These are phyloP conservation scores for Hapalemur alaotrensis DNA, from an alignment of 2,797 vertebrate genomes.

Conservation along the genomic window DNA sequence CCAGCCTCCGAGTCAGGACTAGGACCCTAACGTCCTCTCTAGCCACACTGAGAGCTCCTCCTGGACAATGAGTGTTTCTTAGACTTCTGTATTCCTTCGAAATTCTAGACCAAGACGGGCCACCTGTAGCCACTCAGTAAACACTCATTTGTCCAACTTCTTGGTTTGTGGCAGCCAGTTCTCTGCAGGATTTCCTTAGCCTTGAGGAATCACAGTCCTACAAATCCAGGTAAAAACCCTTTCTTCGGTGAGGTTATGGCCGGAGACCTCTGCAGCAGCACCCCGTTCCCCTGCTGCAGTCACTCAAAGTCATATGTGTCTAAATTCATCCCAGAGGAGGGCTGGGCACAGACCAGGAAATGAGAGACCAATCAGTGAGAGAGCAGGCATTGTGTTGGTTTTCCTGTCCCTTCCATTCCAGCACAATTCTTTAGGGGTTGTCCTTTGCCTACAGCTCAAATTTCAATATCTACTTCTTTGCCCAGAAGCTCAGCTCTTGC, in stretches of 20 bases:
- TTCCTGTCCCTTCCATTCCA: background rate
- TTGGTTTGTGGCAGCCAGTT: background rate
- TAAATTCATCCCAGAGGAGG: background rate
- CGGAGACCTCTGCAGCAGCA: background rate
- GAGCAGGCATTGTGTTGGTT: fast-evolving
- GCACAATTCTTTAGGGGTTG: background rate
- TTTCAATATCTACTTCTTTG: background rate
- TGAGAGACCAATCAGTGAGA: fast-evolving
- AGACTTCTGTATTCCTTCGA: background rate
- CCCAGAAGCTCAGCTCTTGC: background rate
- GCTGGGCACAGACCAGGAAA: background rate
- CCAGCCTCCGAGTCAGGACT: background rate
- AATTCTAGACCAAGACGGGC: background rate
- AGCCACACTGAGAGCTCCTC: background rate
- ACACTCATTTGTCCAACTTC: background rate
- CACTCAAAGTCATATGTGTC: background rate
- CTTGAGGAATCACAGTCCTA: background rate
- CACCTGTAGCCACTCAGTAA: background rate
- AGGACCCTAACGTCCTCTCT: background rate
- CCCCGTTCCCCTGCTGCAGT: background rate
- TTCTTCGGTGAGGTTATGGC: background rate
- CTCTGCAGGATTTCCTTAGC: fast-evolving
- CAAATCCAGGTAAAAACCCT: background rate
- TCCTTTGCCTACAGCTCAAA: background rate
- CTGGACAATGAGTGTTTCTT: background rate